Evolutionary conservation across 2,888 invertebrate species (phyloP).

Genomic region (Galerucella pusilla): DNA sequence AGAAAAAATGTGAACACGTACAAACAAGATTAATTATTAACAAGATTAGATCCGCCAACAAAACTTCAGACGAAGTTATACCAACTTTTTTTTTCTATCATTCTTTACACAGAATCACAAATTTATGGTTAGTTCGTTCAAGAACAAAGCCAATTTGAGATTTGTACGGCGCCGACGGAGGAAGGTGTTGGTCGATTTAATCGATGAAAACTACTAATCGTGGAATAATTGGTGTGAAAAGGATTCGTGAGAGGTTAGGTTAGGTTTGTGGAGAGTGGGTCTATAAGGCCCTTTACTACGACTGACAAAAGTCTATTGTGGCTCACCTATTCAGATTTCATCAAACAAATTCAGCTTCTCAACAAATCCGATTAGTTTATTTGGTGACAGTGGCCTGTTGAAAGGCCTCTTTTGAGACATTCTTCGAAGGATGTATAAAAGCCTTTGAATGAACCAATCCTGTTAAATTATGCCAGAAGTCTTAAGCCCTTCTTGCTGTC

Average conservation of each 20-base stretch:
- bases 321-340: too few relatives aligned
- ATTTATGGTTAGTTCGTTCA: constrained; percentile 1
- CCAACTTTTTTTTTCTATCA: constrained; percentile 8
- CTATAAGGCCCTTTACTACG: too few relatives aligned
- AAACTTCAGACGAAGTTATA: constrained; percentile 18
- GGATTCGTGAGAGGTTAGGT: neutral
- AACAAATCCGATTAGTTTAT: too few relatives aligned
- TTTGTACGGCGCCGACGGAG: neutral
- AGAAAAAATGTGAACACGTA: constrained; percentile 22
- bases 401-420: too few relatives aligned
- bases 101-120: constrained; percentile 14
- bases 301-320: too few relatives aligned
- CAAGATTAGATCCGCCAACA: constrained; percentile 33
- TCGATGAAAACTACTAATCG: neutral
- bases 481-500: too few relatives aligned
- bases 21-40: constrained; percentile 38
- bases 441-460: too few relatives aligned
- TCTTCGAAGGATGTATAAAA: too few relatives aligned
- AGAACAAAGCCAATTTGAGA: constrained; percentile 13
- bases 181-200: neutral
- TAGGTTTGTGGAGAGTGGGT: too few relatives aligned
- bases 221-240: neutral
- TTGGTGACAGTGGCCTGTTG: too few relatives aligned
- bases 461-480: too few relatives aligned
- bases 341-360: too few relatives aligned